These are phyloP conservation scores for Gadopsis bispinosus DNA, from an alignment of 2,797 vertebrate genomes.

Conservation along the genomic window DNA sequence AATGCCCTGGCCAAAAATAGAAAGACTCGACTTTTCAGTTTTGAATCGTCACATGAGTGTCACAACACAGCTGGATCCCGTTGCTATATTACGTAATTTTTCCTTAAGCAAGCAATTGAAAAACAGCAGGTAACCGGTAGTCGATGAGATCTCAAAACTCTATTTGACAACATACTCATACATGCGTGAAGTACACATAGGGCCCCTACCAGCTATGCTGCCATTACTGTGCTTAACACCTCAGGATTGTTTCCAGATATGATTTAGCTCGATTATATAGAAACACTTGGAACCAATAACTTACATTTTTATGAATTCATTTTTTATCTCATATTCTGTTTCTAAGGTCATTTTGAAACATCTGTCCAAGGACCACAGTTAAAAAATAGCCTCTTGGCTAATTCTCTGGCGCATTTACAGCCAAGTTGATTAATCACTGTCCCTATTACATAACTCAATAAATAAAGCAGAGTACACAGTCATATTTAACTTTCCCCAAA, in stretches of 20 bases:
- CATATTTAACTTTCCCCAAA: background rate
- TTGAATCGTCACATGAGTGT: constrained; percentile 64
- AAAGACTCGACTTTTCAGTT: constrained; percentile 69
- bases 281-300: background rate
- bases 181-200: constrained; percentile 49
- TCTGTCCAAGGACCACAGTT: background rate
- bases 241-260: constrained; percentile 2
- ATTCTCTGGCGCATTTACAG: background rate
- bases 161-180: constrained; percentile 48
- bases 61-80: constrained; percentile 57
- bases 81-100: constrained; percentile 59
- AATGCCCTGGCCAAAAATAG: constrained; percentile 77
- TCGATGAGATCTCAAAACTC: constrained; percentile 17
- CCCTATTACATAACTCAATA: background rate
- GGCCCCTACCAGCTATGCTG: constrained; percentile 3
- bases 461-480: background rate
- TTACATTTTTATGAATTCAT: too few species aligned
- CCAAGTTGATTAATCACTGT: too few species aligned
- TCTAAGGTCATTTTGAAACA: background rate
- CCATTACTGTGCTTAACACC: constrained; percentile 2
- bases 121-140: constrained; percentile 43
- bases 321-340: background rate
- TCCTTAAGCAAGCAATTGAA: constrained; percentile 31
- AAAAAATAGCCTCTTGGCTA: background rate
- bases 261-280: constrained; percentile 1